A percentile compares a stretch with the other conserved stretches of the same genome.
phyloP scores from a whole-genome alignment of 2,113 vertebrate genomes.

The Argyrosomus japonicus region DNA sequence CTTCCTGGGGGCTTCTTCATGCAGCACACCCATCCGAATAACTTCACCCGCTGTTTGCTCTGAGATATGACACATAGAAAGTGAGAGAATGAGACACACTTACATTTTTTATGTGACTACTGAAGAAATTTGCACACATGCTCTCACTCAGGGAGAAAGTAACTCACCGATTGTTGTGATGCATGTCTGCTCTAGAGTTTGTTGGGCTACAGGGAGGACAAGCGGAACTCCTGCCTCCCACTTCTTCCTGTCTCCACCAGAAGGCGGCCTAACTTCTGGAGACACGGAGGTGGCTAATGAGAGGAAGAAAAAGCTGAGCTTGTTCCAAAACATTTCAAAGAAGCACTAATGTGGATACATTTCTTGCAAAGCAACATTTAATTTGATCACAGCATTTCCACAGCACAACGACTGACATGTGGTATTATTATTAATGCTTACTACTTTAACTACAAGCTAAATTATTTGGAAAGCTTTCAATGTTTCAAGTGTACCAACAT shows the following conservation, averaged over 20 bases:
- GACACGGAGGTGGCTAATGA: slow-evolving; percentile 54
- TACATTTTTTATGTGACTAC: neutral
- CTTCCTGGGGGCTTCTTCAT: slow-evolving; percentile 86
- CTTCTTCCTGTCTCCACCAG: slow-evolving; percentile 89
- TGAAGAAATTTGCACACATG: neutral
- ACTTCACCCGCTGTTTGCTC: slow-evolving; percentile 88
- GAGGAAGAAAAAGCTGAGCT: slow-evolving; percentile 3
- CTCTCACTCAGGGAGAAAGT: neutral
- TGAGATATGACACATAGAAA: slow-evolving; percentile 52
- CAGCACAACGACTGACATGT: neutral
- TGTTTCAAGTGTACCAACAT: neutral
- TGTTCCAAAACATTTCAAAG: neutral
- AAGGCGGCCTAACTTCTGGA: slow-evolving; percentile 49
- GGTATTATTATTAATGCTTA: neutral
- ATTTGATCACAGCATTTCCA: neutral
- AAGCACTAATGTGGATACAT: neutral
- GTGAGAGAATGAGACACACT: neutral
- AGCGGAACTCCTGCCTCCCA: slow-evolving; percentile 89
- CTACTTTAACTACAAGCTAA: neutral
- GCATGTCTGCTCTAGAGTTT: slow-evolving; percentile 87
- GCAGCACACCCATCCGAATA: slow-evolving; percentile 83
- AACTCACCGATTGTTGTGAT: slow-evolving; percentile 84
- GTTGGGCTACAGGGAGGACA: slow-evolving; percentile 85
- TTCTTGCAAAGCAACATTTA: neutral
- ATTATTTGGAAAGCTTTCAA: neutral